These are phyloP conservation scores for Ephydatia muelleri DNA, from an alignment of 37 sponge, comb jelly and placozoan species.

Conservation along the genomic window DNA sequence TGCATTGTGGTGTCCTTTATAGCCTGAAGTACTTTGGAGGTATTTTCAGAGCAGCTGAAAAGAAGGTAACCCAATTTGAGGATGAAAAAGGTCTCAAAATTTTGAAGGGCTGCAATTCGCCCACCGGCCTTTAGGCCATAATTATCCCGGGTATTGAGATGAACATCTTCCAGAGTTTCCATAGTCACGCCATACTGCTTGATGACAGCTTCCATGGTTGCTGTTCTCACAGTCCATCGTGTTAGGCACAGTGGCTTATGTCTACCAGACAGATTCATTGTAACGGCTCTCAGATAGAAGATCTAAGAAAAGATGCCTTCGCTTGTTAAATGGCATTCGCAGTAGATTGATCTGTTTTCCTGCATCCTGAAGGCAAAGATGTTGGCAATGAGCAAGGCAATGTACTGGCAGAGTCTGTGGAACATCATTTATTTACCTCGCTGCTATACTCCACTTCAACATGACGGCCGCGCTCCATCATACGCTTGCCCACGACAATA, in stretches of 20 bases:
- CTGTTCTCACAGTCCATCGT: constrained; percentile 63
- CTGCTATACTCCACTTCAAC: too few relatives aligned
- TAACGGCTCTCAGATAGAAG: too few relatives aligned
- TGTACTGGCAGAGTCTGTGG: constrained; percentile 67
- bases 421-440: constrained; percentile 7
- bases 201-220: constrained; percentile 39
- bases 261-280: background rate
- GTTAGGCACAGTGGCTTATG: constrained; percentile 61
- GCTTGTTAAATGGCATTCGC: constrained; percentile 11
- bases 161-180: too few relatives aligned
- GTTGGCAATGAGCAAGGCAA: constrained; percentile 63
- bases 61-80: constrained; percentile 41
- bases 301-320: constrained; percentile 27
- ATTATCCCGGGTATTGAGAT: constrained; percentile 54
- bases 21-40: background rate
- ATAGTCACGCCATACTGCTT: constrained; percentile 38
- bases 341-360: constrained; percentile 31
- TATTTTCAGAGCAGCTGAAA: constrained; percentile 22
- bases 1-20: constrained; percentile 46
- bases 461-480: too few relatives aligned
- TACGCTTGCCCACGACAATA: too few relatives aligned
- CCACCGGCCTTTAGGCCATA: constrained; percentile 69
- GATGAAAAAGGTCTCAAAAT: constrained; percentile 55
- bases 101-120: constrained; percentile 38
- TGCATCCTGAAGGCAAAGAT: constrained; percentile 66